phyloP scores from a whole-genome alignment of 2,797 vertebrate species.

The Sebastes diaconus region DNA sequence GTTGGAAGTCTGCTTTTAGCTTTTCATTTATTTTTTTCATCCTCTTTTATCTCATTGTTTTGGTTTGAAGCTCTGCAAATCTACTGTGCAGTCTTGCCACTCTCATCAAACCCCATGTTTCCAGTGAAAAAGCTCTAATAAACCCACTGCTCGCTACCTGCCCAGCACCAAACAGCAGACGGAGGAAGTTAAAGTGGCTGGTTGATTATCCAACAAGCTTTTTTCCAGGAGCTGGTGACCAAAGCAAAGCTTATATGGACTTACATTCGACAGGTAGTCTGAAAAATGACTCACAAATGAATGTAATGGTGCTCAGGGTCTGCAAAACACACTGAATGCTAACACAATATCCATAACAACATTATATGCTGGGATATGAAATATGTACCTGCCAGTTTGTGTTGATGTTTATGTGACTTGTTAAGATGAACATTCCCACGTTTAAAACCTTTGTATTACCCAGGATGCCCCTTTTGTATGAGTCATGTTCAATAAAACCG shows the following conservation, averaged over 20 bases:
- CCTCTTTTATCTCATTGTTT: not conserved
- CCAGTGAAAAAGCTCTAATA: not conserved
- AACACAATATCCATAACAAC: not conserved
- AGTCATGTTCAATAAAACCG: slow-evolving; percentile 52
- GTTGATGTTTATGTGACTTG: not conserved
- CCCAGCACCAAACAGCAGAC: not conserved
- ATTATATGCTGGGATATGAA: not conserved
- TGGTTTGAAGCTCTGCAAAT: not conserved
- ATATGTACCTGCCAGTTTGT: not conserved
- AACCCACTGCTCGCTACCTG: not conserved
- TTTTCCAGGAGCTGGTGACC: not conserved
- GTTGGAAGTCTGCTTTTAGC: not conserved
- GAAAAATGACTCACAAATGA: not conserved
- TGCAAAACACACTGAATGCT: not conserved
- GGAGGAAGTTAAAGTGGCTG: not conserved
- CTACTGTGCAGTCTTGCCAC: not conserved
- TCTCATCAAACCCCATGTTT: not conserved
- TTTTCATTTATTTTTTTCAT: not conserved
- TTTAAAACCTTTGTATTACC: slow-evolving; percentile 18
- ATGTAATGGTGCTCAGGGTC: not conserved
- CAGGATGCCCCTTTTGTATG: slow-evolving; percentile 18
- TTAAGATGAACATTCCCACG: not conserved
- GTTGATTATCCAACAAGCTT: not conserved
- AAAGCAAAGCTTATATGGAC: not conserved
- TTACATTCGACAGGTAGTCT: not conserved